Base-by-base conservation (phyloP, 2,888 invertebrate genomes). In the Calameuta pallipes region DNA sequence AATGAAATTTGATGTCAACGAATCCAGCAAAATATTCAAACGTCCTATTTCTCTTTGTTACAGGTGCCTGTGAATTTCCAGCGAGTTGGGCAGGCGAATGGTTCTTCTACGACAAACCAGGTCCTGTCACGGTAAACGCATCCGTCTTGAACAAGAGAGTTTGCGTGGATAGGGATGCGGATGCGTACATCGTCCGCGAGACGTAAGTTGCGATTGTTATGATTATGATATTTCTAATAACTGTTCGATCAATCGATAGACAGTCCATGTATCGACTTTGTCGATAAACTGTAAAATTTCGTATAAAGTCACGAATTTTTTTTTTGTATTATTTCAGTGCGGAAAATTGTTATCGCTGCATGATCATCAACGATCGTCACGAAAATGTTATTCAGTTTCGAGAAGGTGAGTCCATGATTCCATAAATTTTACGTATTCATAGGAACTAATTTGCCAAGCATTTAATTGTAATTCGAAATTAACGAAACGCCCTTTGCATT, bases 31-130 rank as follows among this genome's bases (percentile, higher is more conserved):
- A 15, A 41, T 41, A 41, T 15, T 70, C 0, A 70, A 30, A 70
- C 30, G 70, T 12, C 41, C 79, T 80, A 81, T 80, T 71, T 82
- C 76, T 30, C 84, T 85, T 89, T 92, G 80, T 93, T 94, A 89
- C 94, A 92, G 95, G 94, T 82, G 94, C 93, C 80, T 96, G 96
- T 91, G 93, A 94, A 80, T 96, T 96, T 90, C 95, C 95, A 69
- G 92, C 92, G 77, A 92, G 92, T 79, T 96, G 96, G 96, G 92
- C 94, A 4, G 96, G 96, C 56, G 92, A 93, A 86, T 96, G 96
- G 96, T 96, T 96, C 92, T 95, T 95, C 90, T 94, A 95, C 4
- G 96, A 95, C 4, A 93, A 93, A 80, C 93, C 92, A 4, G 82
- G 86, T 37, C 85, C 89, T 69, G 89, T 92, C 78, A 85, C 82